A percentile compares a stretch with the other conserved stretches of the same genome.
Evolutionary conservation across 2,888 invertebrate species (phyloP).

Genomic region (Cryptosula pallasiana): DNA sequence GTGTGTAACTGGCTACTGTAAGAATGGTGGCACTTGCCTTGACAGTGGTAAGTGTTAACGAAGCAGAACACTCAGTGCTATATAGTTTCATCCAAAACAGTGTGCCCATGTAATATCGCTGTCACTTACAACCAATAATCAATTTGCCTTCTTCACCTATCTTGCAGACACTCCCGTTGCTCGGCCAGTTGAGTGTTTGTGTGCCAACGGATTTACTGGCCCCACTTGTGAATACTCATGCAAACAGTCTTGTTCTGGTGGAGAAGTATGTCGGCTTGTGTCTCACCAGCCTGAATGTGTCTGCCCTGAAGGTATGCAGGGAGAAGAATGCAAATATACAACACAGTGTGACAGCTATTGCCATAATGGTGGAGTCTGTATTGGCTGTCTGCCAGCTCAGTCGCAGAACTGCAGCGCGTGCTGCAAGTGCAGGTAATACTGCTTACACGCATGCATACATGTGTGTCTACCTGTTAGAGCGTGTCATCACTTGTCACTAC

Average conservation of each 20-base stretch:
- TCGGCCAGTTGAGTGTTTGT: background rate
- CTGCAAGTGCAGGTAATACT: background rate
- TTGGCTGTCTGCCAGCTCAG: background rate
- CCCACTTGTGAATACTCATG: background rate
- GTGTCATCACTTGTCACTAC: too few relatives aligned
- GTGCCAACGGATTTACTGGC: background rate
- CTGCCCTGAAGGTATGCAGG: background rate
- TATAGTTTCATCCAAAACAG: too few relatives aligned
- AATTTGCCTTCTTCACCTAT: too few relatives aligned
- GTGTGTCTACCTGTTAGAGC: too few relatives aligned
- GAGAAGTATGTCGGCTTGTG: background rate
- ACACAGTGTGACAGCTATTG: background rate
- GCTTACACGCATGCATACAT: too few relatives aligned
- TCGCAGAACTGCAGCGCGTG: background rate
- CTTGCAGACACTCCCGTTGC: too few relatives aligned
- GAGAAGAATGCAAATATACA: background rate
- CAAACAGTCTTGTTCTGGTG: background rate
- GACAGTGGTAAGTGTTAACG: constrained; percentile 43
- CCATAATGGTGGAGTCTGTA: background rate
- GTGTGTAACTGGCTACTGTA: constrained; percentile 57
- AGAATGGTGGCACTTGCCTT: constrained; percentile 77
- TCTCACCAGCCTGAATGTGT: background rate
- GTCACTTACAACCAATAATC: too few relatives aligned
- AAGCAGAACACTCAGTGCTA: too few relatives aligned
- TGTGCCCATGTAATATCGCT: too few relatives aligned